Evolutionary conservation across 2,888 invertebrate genomes (phyloP).

Genomic region (Mesorhabditis sp.): DNA sequence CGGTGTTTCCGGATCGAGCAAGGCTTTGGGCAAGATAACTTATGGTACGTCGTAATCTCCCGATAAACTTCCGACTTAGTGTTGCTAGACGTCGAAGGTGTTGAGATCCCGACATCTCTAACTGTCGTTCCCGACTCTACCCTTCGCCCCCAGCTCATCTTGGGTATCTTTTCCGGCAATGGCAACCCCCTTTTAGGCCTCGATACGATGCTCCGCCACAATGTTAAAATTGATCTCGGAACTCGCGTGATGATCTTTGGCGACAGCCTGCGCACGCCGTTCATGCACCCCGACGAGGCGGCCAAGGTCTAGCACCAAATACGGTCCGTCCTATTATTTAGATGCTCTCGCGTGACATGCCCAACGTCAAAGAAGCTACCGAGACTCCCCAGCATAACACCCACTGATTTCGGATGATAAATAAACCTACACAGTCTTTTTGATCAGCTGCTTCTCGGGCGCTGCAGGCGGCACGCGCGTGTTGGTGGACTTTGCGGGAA

Average conservation of each 20-base stretch:
- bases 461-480: no score
- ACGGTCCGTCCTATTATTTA: no score
- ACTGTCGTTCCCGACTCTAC: not conserved
- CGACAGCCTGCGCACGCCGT: not conserved
- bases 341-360: no score
- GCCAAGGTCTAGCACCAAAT: not conserved
- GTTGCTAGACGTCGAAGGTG: not conserved
- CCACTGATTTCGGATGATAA: no score
- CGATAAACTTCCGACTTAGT: not conserved
- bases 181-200: not conserved
- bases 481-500: no score
- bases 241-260: not conserved
- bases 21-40: not conserved
- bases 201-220: not conserved
- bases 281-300: conserved; percentile 3
- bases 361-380: no score
- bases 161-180: not conserved
- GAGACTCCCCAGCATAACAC: no score
- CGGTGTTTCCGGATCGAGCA: not conserved
- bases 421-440: no score
- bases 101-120: not conserved
- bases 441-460: no score
- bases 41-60: not conserved
- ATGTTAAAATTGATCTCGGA: not conserved
- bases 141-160: not conserved